Conservation (phyloP, 1,140 invertebrate genomes). For the Drosophila takahashii region DNA sequence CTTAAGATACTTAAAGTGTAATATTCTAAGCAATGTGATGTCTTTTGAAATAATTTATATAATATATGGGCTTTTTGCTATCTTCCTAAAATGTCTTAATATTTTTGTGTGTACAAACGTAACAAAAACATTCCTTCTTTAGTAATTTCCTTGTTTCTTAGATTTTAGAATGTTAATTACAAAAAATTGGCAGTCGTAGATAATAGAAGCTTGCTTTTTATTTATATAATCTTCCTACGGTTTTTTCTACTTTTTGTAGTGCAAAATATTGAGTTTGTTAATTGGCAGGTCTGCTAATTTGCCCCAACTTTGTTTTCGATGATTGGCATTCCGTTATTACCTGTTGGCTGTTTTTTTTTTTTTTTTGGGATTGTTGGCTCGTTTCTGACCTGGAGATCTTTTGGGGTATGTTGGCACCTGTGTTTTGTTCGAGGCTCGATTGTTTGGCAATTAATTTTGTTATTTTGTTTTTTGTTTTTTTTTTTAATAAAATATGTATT, state of each 20-base stretch:
- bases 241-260: neutral
- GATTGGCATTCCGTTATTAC: constrained; percentile 26
- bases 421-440: neutral
- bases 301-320: constrained; percentile 7
- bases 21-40: no score
- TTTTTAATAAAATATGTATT: neutral
- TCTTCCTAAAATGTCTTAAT: no score
- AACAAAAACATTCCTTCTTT: no score
- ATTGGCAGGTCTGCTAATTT: constrained; percentile 18
- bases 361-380: constrained; percentile 6
- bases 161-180: neutral
- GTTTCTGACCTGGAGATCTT: constrained; percentile 9
- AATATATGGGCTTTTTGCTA: no score
- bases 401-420: constrained; percentile 7
- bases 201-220: neutral
- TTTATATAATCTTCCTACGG: neutral
- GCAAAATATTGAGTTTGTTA: constrained; percentile 4
- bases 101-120: no score
- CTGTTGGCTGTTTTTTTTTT: constrained; percentile 4
- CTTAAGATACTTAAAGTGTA: no score
- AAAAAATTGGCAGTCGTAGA: no score
- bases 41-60: no score
- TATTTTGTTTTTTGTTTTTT: constrained; percentile 1
- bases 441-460: constrained; percentile 28
- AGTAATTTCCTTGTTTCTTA: neutral